Evolutionary conservation across 2,113 vertebrate species (phyloP).

Genomic region (Epinephelus cyanopodus): DNA sequence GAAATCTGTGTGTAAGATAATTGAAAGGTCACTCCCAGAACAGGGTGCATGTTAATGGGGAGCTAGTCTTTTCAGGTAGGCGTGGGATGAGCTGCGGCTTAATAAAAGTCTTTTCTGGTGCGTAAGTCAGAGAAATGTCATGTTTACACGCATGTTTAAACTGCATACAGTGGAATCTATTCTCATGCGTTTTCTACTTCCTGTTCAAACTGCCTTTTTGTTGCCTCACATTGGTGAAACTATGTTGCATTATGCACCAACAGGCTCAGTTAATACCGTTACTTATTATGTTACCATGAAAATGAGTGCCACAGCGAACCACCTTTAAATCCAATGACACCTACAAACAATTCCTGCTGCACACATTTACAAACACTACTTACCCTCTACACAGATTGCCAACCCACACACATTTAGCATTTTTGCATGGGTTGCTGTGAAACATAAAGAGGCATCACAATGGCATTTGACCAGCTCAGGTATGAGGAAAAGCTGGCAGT

Average conservation of each 20-base stretch:
- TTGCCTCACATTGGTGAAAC: neutral
- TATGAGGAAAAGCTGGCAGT: constrained; percentile 54
- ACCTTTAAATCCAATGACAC: neutral
- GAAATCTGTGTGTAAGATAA: neutral
- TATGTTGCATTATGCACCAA: neutral
- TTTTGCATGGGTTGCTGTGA: constrained; percentile 6
- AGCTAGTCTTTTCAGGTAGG: no score
- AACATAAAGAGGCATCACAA: neutral
- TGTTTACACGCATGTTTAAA: neutral
- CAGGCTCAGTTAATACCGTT: neutral
- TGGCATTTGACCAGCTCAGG: constrained; percentile 30
- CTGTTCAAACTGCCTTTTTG: neutral
- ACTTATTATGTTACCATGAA: neutral
- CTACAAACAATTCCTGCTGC: neutral
- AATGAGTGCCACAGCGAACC: neutral
- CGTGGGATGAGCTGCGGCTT: no score
- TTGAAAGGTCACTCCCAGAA: neutral
- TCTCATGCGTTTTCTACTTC: constrained; percentile 37
- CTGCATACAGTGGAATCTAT: neutral
- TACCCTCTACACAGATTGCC: neutral
- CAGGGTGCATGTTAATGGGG: neutral
- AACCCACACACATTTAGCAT: neutral
- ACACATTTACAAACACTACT: neutral
- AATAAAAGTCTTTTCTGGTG: no score
- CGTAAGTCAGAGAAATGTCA: no score